phyloP scores from a whole-genome alignment of 2,888 invertebrate species.

The Abrostola tripartita region DNA sequence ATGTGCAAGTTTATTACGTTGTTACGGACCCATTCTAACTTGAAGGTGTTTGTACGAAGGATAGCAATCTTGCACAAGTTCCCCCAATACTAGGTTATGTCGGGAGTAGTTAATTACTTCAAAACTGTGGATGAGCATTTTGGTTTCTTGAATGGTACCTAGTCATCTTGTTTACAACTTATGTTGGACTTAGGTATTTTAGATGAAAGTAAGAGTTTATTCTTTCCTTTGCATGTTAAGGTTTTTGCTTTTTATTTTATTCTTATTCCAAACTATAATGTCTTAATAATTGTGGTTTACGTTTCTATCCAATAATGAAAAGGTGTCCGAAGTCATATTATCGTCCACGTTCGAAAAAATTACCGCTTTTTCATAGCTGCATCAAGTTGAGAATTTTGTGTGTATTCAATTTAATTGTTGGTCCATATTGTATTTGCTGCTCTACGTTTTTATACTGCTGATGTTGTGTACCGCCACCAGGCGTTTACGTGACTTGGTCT shows the following conservation, averaged over 20 bases:
- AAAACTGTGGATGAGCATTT: constrained; percentile 8
- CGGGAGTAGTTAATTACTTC: constrained; percentile 30
- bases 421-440: constrained; percentile 30
- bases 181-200: not conserved
- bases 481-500: constrained; percentile 35
- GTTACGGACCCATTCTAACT: constrained; percentile 39
- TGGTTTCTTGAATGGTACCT: constrained; percentile 12
- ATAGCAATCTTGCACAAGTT: constrained; percentile 44
- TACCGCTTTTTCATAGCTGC: no score
- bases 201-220: no score
- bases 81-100: constrained; percentile 9
- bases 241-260: no score
- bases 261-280: no score
- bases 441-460: constrained; percentile 24
- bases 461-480: constrained; percentile 36
- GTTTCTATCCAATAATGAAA: no score
- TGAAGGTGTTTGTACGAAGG: constrained; percentile 50
- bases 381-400: no score
- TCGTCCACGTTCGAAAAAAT: no score
- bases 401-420: no score
- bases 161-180: not conserved
- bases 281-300: no score
- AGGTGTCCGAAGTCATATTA: no score
- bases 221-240: no score
- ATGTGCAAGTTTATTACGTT: constrained; percentile 45